A percentile compares a stretch with the other conserved stretches of the same genome.
Evolutionary conservation across 2,797 vertebrate genomes (phyloP).

Genomic region (Sebastes iracundus): DNA sequence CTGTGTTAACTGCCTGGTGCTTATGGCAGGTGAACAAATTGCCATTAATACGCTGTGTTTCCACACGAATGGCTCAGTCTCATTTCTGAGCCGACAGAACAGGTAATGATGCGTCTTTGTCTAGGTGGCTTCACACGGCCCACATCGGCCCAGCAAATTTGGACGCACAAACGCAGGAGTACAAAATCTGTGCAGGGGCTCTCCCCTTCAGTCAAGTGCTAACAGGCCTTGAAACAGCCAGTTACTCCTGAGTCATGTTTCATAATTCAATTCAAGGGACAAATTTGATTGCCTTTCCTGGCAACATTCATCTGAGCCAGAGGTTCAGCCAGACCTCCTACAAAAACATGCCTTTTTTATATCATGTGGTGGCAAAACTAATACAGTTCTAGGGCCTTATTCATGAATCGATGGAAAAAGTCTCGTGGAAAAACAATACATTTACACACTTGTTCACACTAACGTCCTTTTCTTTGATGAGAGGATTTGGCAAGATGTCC

Average conservation of each 20-base stretch:
- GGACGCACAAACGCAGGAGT: not conserved
- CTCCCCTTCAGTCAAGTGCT: not conserved
- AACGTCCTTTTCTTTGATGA: not conserved
- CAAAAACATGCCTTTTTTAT: not conserved
- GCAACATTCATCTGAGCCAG: too few species aligned
- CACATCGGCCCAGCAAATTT: not conserved
- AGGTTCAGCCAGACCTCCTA: not conserved
- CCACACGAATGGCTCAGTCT: not conserved
- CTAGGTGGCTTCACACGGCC: not conserved
- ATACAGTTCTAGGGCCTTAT: not conserved
- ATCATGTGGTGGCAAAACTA: not conserved
- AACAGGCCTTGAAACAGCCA: not conserved
- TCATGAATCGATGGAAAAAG: not conserved
- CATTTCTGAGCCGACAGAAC: not conserved
- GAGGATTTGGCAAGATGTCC: not conserved
- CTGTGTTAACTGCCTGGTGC: conserved; percentile 31
- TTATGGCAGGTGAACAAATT: conserved; percentile 21
- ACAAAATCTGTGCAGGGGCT: not conserved
- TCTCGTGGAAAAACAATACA: not conserved
- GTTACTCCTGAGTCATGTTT: not conserved
- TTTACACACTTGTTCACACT: not conserved
- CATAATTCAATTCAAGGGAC: not conserved
- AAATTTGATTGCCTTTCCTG: too few species aligned
- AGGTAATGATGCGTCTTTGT: not conserved
- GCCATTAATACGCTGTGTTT: not conserved